Evolutionary conservation across 2,888 invertebrate species (phyloP).

Genomic region (Drosophila multiciliata): DNA sequence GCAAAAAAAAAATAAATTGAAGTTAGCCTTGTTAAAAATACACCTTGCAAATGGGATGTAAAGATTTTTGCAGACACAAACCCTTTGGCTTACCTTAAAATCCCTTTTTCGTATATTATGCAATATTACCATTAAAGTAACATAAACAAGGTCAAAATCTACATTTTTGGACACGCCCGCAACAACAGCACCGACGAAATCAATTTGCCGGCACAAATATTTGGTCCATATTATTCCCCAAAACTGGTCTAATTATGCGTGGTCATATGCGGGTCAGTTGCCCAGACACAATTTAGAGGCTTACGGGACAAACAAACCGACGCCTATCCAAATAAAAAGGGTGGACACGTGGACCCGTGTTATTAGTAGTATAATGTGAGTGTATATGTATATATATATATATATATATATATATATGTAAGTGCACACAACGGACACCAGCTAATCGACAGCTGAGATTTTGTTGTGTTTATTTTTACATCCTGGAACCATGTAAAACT

Average conservation of each 20-base stretch:
- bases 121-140: constrained; percentile 16
- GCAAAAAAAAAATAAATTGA: background rate
- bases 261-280: constrained; percentile 66
- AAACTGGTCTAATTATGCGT: constrained; percentile 70
- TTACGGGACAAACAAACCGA: constrained; percentile 24
- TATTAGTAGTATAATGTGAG: background rate
- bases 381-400: background rate
- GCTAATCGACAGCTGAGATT: constrained; percentile 33
- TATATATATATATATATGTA: background rate
- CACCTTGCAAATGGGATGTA: background rate
- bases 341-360: constrained; percentile 29
- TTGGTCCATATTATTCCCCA: constrained; percentile 49
- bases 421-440: constrained; percentile 11
- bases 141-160: constrained; percentile 17
- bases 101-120: constrained; percentile 8
- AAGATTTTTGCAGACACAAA: background rate
- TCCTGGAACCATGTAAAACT: background rate
- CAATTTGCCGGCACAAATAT: constrained; percentile 71
- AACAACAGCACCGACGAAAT: constrained; percentile 41
- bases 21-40: background rate
- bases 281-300: constrained; percentile 46
- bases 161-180: constrained; percentile 6
- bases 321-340: constrained; percentile 12
- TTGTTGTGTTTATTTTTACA: background rate
- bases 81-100: constrained; percentile 1